These are phyloP conservation scores for Stigmatopora nigra DNA, from an alignment of 2,113 vertebrate genomes.

Conservation along the genomic window DNA sequence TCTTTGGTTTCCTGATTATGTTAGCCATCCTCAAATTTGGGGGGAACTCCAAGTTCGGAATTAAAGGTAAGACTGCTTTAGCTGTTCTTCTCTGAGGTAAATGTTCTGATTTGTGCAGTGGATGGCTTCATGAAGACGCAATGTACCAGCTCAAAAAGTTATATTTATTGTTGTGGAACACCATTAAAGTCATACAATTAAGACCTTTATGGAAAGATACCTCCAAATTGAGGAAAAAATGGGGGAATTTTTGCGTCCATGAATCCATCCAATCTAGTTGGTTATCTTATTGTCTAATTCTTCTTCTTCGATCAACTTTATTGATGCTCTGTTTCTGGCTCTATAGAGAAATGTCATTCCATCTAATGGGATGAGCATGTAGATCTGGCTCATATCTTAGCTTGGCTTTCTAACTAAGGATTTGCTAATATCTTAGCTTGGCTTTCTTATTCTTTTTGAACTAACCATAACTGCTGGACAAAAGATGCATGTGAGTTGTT, in stretches of 20 bases:
- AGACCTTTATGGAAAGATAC: neutral
- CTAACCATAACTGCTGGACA: conserved; percentile 30
- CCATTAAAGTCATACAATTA: neutral
- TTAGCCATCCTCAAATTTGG: conserved; percentile 93
- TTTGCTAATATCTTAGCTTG: neutral
- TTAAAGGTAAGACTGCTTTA: conserved; percentile 87
- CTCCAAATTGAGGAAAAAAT: neutral
- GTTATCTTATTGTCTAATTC: neutral
- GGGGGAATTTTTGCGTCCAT: conserved; percentile 21
- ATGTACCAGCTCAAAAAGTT: neutral
- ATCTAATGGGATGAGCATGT: conserved; percentile 21
- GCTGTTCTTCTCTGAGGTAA: neutral
- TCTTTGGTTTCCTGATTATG: conserved; percentile 89
- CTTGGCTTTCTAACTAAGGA: conserved; percentile 3
- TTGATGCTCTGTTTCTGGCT: neutral
- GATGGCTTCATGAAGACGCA: conserved; percentile 41
- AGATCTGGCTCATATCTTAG: neutral
- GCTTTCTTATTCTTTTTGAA: conserved; percentile 17
- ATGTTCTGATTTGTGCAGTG: neutral
- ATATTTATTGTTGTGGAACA: neutral
- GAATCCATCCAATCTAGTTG: conserved; percentile 31
- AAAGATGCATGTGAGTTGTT: neutral
- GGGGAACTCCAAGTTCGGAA: conserved; percentile 96
- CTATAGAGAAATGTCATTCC: no score
- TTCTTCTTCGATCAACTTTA: neutral